Percentiles rank a stretch among this genome's conserved stretches.
phyloP scores from a whole-genome alignment of 2,888 invertebrate species.

The Leptopilina drosophilae region DNA sequence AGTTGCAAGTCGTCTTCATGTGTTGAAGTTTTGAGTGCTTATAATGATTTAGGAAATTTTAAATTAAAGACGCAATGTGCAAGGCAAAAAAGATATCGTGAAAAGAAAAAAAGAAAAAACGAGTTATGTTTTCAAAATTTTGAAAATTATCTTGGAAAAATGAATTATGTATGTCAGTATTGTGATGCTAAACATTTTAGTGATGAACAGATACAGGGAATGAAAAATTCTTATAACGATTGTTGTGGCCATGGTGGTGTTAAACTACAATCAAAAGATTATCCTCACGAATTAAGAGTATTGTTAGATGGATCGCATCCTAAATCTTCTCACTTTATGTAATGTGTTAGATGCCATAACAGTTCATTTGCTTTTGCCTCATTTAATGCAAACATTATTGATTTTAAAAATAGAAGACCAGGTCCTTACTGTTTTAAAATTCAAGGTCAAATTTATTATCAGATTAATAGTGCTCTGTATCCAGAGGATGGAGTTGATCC shows the following conservation, averaged over 20 bases:
- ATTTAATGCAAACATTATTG: neutral
- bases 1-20: no score
- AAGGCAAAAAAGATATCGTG: no score
- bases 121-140: neutral
- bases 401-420: neutral
- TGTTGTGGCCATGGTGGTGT: slow-evolving; percentile 11
- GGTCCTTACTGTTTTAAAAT: neutral
- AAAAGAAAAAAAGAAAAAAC: neutral
- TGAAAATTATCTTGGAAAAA: slow-evolving; percentile 1
- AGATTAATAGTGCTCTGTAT: neutral
- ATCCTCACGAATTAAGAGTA: neutral
- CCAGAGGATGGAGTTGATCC: slow-evolving; percentile 46
- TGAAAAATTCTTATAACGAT: neutral
- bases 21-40: no score
- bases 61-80: no score
- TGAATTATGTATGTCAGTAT: neutral
- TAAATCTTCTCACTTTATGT: neutral
- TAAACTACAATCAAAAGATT: neutral
- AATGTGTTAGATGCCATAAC: neutral
- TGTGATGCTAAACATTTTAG: neutral
- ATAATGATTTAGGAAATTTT: no score
- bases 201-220: no score
- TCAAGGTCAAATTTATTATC: no score
- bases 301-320: slow-evolving; percentile 11
- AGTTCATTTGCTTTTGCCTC: neutral